Evolutionary conservation across 1,140 invertebrate species (phyloP).

Genomic region (Drosophila repleta): DNA sequence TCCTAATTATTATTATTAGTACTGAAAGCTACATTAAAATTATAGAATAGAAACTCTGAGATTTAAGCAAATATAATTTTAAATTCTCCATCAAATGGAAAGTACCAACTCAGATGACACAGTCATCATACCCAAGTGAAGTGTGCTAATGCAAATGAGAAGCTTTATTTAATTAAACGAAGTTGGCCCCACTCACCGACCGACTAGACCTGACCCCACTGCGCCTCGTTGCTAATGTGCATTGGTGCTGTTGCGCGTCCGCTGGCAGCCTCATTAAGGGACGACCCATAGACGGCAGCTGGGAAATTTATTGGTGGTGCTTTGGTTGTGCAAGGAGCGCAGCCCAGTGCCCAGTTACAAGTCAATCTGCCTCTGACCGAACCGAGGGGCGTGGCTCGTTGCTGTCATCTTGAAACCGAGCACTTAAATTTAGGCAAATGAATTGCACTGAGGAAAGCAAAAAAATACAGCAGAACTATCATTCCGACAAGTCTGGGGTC

Average conservation of each 20-base stretch:
- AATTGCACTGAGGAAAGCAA: background rate
- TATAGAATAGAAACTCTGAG: background rate
- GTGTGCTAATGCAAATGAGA: slow-evolving; percentile 54
- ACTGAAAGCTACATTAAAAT: background rate
- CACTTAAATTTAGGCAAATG: slow-evolving; percentile 49
- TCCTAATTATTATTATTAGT: too few relatives aligned
- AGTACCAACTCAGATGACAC: background rate
- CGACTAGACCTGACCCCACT: slow-evolving; percentile 6
- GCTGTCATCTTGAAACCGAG: slow-evolving; percentile 34
- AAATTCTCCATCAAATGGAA: too few relatives aligned
- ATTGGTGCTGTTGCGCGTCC: slow-evolving; percentile 8
- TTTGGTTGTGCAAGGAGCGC: background rate
- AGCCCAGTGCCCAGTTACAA: slow-evolving; percentile 2
- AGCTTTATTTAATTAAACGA: slow-evolving; percentile 63
- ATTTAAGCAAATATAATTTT: too few relatives aligned
- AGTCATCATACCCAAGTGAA: background rate
- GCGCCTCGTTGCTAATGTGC: slow-evolving; percentile 30
- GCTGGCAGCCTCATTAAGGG: slow-evolving; percentile 39
- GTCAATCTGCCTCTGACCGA: slow-evolving; percentile 51
- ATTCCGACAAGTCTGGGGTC: slow-evolving; percentile 24
- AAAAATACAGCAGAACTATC: slow-evolving; percentile 31
- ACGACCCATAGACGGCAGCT: slow-evolving; percentile 25
- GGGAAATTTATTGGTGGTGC: slow-evolving; percentile 34
- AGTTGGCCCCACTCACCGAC: slow-evolving; percentile 32
- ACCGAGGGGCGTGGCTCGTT: slow-evolving; percentile 21